Evolutionary conservation across 2,888 invertebrate genomes (phyloP), one percentile per base, ranked within the genome.

Genomic region (Kryphioiulus occultus): DNA sequence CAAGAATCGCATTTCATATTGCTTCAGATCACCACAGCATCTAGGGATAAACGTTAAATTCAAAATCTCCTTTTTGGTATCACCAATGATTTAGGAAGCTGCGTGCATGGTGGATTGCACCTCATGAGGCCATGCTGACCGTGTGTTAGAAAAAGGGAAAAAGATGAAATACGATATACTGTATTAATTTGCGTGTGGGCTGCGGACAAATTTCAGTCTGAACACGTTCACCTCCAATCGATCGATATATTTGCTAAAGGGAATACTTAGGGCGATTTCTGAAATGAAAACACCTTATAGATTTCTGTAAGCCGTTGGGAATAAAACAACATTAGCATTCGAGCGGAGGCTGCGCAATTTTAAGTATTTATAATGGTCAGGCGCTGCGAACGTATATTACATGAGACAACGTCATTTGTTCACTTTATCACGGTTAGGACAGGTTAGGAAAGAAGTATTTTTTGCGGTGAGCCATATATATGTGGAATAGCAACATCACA

Each of bases 211-310:
- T 68, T 68, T 68, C 68, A 68, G 68, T 68, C 68, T 9, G 26
- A 68, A 68, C 68, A 68, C 68, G 68, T 68, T 68, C 68, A 68
- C 68, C 68, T 68, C 68, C 22, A 68, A 68, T 68, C 68, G 68
- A 26, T 68, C 68, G 68, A 68, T 68, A 68, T 68, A 68, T 68
- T 68, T 68, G 26, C 68, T 68, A 68, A 22, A n/a, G 68, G 68
- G 68, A 68, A 68, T 68, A 68, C 68, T 68, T 68, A 68, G 68
- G 68, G 26, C 68, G 22, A 68, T 68, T 68, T 68, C 68, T 0
- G 68, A 68, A 68, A 68, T 26, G 68, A 68, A 68, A 68, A 68
- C 68, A 68, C 68, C 68, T 68, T 68, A 68, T 68, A 68, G 68
- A 68, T 68, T 68, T 68, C n/a, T 68, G 22, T 26, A 26, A 68